phyloP scores from a whole-genome alignment of 1,140 invertebrate genomes.

The Papilio aristodemus region DNA sequence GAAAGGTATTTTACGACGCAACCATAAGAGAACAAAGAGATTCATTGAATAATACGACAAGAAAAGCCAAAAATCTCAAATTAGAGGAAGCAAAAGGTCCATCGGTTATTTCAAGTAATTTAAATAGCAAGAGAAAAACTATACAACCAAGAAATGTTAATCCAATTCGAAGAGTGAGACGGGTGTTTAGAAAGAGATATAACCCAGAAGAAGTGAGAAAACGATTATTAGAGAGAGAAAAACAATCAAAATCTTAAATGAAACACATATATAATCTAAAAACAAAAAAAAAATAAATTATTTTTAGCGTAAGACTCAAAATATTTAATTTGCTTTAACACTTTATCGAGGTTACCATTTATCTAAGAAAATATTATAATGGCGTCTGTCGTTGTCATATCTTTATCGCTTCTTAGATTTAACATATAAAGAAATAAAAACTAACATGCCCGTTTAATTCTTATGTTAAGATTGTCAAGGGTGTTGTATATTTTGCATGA shows the following conservation, averaged over 20 bases:
- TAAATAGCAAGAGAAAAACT: conserved; percentile 59
- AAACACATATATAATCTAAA: not conserved
- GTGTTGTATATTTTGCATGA: not conserved
- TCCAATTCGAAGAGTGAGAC: conserved; percentile 65
- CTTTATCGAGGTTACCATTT: conserved; percentile 19
- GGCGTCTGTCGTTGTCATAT: not conserved
- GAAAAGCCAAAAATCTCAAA: conserved; percentile 60
- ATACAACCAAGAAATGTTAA: conserved; percentile 65
- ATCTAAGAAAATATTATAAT: conserved; percentile 7
- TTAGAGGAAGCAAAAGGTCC: conserved; percentile 55
- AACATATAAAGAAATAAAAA: not conserved
- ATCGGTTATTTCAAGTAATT: conserved; percentile 48
- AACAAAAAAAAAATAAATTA: not conserved
- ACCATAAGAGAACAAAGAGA: conserved; percentile 69
- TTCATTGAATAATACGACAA: conserved; percentile 51
- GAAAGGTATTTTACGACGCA: conserved; percentile 72
- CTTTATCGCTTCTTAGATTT: not conserved
- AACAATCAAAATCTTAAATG: conserved; percentile 47
- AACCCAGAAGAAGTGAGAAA: conserved; percentile 75
- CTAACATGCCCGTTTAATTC: not conserved
- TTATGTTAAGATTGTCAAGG: not conserved
- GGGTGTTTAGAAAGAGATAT: conserved; percentile 70
- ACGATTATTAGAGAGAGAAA: conserved; percentile 70
- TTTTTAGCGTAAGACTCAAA: not conserved
- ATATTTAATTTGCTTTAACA: not conserved